phyloP scores from a whole-genome alignment of 2,797 vertebrate species.

The Chelonia mydas region DNA sequence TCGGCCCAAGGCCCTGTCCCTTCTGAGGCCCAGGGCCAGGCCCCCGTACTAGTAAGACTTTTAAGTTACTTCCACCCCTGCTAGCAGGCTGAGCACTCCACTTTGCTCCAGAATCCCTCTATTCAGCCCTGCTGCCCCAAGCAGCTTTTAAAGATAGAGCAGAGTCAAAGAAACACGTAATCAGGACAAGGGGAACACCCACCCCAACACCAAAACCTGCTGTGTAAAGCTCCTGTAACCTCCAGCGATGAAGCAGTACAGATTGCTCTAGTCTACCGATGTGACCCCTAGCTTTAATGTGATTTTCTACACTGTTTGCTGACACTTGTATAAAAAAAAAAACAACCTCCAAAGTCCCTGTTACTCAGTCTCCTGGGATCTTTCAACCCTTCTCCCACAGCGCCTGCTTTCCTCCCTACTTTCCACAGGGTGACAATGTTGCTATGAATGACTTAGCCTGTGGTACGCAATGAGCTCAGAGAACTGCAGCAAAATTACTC shows the following conservation, averaged over 20 bases:
- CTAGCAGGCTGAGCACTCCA: background rate
- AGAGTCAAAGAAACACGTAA: background rate
- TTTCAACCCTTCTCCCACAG: background rate
- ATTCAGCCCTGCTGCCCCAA: background rate
- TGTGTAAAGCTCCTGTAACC: background rate
- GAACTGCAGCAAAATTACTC: conserved; percentile 21
- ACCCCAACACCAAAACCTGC: accelerated
- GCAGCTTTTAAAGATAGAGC: background rate
- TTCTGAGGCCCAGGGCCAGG: too few species aligned
- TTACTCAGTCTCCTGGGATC: accelerated
- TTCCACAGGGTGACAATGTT: background rate
- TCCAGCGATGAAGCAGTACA: accelerated
- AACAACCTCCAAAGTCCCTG: background rate
- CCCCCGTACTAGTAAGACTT: too few species aligned
- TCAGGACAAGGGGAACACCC: background rate
- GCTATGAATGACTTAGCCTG: background rate
- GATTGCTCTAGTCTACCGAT: background rate
- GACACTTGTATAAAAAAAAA: background rate
- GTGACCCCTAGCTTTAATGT: background rate
- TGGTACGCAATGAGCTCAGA: accelerated
- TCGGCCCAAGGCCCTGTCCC: too few species aligned
- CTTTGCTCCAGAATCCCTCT: background rate
- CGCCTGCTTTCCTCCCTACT: background rate
- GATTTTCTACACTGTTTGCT: background rate
- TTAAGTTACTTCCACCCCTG: too few species aligned